Evolutionary conservation across 2,797 vertebrate species (phyloP).

Genomic region (Neoniphon sammara): DNA sequence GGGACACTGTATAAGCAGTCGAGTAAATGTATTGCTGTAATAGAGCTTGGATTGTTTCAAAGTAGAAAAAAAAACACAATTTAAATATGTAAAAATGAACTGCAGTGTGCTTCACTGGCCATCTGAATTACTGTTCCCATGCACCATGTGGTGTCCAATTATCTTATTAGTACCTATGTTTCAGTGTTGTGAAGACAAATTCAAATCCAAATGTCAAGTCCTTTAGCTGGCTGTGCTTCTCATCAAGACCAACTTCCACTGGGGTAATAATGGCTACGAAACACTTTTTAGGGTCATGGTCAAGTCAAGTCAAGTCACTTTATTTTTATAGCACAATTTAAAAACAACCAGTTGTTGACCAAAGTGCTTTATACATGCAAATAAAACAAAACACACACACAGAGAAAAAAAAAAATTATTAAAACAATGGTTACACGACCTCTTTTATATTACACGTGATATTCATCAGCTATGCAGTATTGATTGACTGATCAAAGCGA

Average conservation of each 20-base stretch:
- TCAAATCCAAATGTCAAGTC: background rate
- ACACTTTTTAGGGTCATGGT: background rate
- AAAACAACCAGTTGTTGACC: too few species aligned
- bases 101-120: conserved; percentile 55
- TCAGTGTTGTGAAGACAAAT: background rate
- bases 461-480: background rate
- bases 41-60: background rate
- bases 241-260: conserved; percentile 1
- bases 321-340: too few species aligned
- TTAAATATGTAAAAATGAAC: conserved; percentile 53
- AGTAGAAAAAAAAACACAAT: conserved; percentile 1
- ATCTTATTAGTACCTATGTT: background rate
- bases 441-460: background rate
- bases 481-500: background rate
- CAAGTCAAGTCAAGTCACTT: background rate
- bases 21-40: background rate
- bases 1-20: background rate
- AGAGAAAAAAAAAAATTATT: too few species aligned
- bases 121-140: conserved; percentile 28
- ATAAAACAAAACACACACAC: too few species aligned
- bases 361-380: too few species aligned
- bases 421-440: too few species aligned
- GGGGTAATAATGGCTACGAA: background rate
- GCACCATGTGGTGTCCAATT: conserved; percentile 1
- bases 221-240: background rate